Conservation (phyloP, 2,113 vertebrate genomes). For the Leptosomus discolor region DNA sequence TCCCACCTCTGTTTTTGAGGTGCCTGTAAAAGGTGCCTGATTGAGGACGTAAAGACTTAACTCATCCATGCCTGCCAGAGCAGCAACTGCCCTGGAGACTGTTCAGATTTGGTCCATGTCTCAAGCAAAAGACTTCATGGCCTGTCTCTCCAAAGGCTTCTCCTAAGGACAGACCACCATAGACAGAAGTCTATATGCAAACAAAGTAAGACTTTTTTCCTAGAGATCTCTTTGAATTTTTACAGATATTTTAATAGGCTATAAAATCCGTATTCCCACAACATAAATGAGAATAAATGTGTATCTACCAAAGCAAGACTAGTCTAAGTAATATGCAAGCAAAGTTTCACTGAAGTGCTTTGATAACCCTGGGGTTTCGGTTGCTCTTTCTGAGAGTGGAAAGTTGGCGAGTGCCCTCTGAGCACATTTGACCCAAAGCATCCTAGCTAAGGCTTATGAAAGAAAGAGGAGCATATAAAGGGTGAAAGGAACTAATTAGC, state of each 20-base stretch:
- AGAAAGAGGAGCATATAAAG: not conserved
- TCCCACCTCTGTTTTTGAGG: not conserved
- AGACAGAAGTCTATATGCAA: not conserved
- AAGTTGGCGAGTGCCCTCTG: not conserved
- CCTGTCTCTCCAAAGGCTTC: not conserved
- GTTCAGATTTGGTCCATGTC: not conserved
- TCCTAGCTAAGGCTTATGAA: not conserved
- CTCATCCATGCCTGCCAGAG: not conserved
- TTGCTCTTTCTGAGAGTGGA: not conserved
- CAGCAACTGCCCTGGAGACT: not conserved
- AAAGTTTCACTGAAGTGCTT: not conserved
- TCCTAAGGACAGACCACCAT: not conserved
- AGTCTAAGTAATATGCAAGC: not conserved
- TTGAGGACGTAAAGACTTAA: not conserved
- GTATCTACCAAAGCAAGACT: not conserved
- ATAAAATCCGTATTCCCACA: not conserved
- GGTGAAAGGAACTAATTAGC: not conserved
- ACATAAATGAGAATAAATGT: not conserved
- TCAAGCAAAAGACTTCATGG: not conserved
- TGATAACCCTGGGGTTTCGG: not conserved
- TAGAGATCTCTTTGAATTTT: not conserved
- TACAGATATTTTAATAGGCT: not conserved
- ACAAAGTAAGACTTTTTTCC: not conserved
- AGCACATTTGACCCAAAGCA: not conserved
- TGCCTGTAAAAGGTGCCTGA: not conserved